These are phyloP conservation scores for Athalia cordata DNA, from an alignment of 2,888 invertebrate species.

Conservation along the genomic window DNA sequence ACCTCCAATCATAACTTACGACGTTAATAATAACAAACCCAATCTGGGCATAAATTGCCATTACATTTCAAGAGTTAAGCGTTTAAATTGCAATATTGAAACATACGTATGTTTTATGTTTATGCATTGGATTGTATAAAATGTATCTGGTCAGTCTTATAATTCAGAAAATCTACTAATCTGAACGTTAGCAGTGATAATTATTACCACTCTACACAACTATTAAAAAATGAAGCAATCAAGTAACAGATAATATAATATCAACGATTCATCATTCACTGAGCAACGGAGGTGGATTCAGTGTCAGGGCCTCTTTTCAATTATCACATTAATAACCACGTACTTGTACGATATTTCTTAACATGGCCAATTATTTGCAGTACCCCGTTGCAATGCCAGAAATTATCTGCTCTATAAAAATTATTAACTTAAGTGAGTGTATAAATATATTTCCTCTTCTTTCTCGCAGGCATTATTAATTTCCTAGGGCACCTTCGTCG, in stretches of 20 bases:
- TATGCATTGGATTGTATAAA: constrained; percentile 30
- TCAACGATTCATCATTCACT: constrained; percentile 19
- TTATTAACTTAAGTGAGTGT: constrained; percentile 16
- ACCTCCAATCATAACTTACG: constrained; percentile 31
- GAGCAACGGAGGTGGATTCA: constrained; percentile 41
- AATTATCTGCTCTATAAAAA: constrained; percentile 24
- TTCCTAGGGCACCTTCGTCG: constrained; percentile 74
- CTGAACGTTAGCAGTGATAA: constrained; percentile 26
- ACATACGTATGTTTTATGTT: not conserved
- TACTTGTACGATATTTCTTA: constrained; percentile 13
- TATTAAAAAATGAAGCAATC: constrained; percentile 19
- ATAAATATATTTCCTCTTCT: constrained; percentile 22
- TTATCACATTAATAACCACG: constrained; percentile 8
- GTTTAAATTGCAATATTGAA: constrained; percentile 10
- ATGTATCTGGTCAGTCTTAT: constrained; percentile 57
- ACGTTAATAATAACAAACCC: constrained; percentile 19
- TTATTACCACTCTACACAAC: constrained; percentile 38
- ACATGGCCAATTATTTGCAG: constrained; percentile 37
- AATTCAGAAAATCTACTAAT: constrained; percentile 55
- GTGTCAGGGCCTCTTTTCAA: constrained; percentile 34
- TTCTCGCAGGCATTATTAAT: constrained; percentile 21
- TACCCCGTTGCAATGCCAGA: constrained; percentile 38
- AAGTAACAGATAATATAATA: constrained; percentile 24
- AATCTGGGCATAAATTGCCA: not conserved
- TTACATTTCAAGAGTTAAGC: not conserved